Percentiles rank a stretch among this genome's conserved stretches.
Evolutionary conservation across 2,888 invertebrate genomes (phyloP).

Genomic region (Apodemia duryi): DNA sequence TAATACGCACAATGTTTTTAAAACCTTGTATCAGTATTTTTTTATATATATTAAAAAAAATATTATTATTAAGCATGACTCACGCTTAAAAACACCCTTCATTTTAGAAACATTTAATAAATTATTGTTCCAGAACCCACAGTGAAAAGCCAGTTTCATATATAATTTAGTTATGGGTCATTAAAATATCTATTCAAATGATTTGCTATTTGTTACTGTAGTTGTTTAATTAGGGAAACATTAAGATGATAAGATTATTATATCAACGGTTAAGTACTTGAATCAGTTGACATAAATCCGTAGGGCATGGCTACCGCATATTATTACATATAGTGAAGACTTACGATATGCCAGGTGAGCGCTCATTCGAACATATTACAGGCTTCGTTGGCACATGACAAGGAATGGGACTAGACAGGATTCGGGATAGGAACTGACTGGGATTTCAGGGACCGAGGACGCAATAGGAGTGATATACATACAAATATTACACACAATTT

Average conservation of each 20-base stretch:
- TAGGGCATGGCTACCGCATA: constrained; percentile 2
- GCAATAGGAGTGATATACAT: constrained; percentile 37
- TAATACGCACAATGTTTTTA: no score
- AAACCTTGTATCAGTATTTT: no score
- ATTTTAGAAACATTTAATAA: no score
- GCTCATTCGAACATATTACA: constrained; percentile 45
- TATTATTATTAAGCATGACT: no score
- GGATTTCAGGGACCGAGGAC: constrained; percentile 51
- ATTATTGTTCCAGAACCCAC: no score
- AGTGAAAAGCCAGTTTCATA: no score
- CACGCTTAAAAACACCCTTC: no score
- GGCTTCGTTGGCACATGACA: constrained; percentile 73
- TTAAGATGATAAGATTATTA: not conserved
- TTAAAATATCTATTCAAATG: no score
- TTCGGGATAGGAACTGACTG: constrained; percentile 58
- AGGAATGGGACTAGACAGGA: constrained; percentile 74
- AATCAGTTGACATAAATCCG: not conserved
- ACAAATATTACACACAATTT: constrained; percentile 41
- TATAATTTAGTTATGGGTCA: no score
- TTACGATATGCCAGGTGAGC: constrained; percentile 31
- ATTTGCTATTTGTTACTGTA: no score
- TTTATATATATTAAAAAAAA: no score
- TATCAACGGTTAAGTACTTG: not conserved
- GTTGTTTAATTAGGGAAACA: no score
- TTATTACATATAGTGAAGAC: constrained; percentile 14